These are phyloP conservation scores for Callopanchax toddi DNA, from an alignment of 2,113 vertebrate species.

Conservation along the genomic window DNA sequence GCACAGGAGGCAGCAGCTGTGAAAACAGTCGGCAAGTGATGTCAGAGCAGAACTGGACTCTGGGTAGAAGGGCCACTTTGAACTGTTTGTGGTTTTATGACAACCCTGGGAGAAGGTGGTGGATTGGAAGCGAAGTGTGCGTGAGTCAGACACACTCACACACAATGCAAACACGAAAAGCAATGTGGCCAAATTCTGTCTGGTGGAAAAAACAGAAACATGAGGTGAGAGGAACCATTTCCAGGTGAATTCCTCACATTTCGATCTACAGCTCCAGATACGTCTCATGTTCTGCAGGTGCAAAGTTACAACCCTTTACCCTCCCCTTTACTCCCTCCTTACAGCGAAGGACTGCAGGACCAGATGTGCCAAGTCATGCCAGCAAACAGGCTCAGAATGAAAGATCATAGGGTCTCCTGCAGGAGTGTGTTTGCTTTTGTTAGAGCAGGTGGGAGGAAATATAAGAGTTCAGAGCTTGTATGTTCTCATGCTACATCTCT, in stretches of 20 bases:
- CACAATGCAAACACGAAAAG: conserved; percentile 8
- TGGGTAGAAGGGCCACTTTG: conserved; percentile 64
- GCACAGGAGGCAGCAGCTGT: conserved; percentile 63
- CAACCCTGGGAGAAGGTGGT: conserved; percentile 19
- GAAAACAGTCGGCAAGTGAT: conserved; percentile 72
- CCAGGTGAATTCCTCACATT: conserved; percentile 60
- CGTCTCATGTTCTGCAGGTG: conserved; percentile 56
- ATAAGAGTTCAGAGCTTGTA: neutral
- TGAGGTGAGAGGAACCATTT: conserved; percentile 33
- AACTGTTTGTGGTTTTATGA: conserved; percentile 58
- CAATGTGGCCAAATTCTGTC: neutral
- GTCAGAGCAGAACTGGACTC: conserved; percentile 69
- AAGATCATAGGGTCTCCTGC: conserved; percentile 35
- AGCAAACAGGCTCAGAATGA: conserved; percentile 50
- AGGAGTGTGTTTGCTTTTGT: neutral
- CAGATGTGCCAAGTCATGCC: conserved; percentile 65
- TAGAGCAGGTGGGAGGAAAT: conserved; percentile 35
- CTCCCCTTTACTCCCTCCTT: neutral
- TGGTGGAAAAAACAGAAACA: neutral
- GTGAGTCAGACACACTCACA: conserved; percentile 10
- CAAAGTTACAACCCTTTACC: conserved; percentile 41
- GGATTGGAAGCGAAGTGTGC: conserved; percentile 6
- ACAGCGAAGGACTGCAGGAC: conserved; percentile 31
- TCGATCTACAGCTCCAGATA: conserved; percentile 28
- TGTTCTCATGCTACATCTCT: conserved; percentile 30